Evolutionary conservation across 2,888 invertebrate genomes (phyloP).

Genomic region (Agrochola circellaris): DNA sequence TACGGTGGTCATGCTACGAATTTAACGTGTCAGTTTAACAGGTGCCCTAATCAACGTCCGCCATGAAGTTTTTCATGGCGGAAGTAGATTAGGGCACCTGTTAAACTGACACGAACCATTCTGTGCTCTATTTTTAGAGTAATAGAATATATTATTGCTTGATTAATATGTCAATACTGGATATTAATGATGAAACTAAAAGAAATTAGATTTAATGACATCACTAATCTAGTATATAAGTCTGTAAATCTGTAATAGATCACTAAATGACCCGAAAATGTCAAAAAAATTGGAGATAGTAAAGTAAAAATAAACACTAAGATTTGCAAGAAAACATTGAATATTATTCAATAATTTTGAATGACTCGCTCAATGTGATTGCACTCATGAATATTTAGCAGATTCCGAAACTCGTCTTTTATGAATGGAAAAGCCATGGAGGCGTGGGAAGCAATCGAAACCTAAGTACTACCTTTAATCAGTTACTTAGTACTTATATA

Average conservation of each 20-base stretch:
- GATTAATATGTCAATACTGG: slow-evolving; percentile 14
- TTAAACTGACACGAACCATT: slow-evolving; percentile 34
- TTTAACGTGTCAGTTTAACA: no score
- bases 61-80: no score
- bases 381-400: slow-evolving; percentile 42
- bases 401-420: slow-evolving; percentile 40
- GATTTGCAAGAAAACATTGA: slow-evolving; percentile 10
- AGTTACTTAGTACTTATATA: neutral
- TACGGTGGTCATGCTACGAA: no score
- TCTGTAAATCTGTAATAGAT: slow-evolving; percentile 27
- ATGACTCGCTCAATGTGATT: slow-evolving; percentile 42
- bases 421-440: slow-evolving; percentile 43
- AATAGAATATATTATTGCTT: slow-evolving; percentile 41
- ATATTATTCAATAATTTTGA: slow-evolving; percentile 36
- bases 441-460: slow-evolving; percentile 37
- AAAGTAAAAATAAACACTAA: neutral
- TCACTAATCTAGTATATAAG: slow-evolving; percentile 15
- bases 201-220: slow-evolving; percentile 30
- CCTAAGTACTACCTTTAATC: slow-evolving; percentile 10
- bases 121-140: slow-evolving; percentile 31
- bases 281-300: neutral
- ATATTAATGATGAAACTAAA: slow-evolving; percentile 28
- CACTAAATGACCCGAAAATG: slow-evolving; percentile 25
- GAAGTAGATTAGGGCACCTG: slow-evolving; percentile 42
- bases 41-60: no score